phyloP scores from a whole-genome alignment of 2,113 vertebrate genomes.

The Pedetes capensis region DNA sequence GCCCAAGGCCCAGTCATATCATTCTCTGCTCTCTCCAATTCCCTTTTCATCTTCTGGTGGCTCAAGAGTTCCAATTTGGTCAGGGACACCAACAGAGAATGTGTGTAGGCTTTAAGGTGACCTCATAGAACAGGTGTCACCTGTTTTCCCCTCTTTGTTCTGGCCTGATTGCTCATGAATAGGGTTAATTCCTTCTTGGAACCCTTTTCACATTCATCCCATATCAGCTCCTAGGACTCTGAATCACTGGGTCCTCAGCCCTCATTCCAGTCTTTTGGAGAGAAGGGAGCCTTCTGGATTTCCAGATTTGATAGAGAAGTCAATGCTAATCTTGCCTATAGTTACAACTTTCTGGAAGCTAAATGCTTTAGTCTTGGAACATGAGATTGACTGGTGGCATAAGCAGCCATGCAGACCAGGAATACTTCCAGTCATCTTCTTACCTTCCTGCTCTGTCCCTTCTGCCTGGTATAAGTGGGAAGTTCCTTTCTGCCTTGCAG shows the following conservation, averaged over 20 bases:
- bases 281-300: neutral
- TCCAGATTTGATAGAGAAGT: neutral
- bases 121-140: neutral
- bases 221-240: neutral
- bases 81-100: neutral
- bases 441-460: neutral
- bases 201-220: neutral
- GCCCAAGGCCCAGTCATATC: neutral
- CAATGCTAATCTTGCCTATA: neutral
- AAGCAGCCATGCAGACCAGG: neutral
- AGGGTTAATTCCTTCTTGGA: neutral
- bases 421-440: neutral
- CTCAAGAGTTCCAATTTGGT: neutral
- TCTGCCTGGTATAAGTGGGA: neutral
- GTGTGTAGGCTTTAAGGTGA: neutral
- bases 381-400: neutral
- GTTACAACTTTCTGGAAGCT: slow-evolving; percentile 4
- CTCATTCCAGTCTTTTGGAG: neutral
- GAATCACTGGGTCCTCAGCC: neutral
- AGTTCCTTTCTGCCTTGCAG: neutral
- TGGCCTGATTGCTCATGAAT: neutral
- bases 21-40: too few relatives aligned
- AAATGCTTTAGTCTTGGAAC: neutral
- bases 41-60: neutral
- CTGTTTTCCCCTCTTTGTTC: neutral